Evolutionary conservation across 2,113 vertebrate species (phyloP), one percentile per base, ranked within the genome.

Genomic region (Cichladusa arquata): DNA sequence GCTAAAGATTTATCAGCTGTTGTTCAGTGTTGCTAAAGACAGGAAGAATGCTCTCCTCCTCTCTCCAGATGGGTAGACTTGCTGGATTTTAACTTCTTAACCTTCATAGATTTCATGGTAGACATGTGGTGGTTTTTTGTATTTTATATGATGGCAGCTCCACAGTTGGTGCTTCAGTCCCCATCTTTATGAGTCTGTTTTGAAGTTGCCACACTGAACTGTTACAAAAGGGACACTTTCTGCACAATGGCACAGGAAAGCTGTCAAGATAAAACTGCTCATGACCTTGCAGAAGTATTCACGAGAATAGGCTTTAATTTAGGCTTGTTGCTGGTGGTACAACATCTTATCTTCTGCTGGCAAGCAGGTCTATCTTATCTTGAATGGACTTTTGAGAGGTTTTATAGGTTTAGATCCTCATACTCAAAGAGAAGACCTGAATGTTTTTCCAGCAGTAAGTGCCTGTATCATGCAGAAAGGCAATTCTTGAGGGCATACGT

Each of bases 1-100:
- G 81, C 76, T 95, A 95, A 95, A 97, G 91, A 96, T 96, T 96
- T 96, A 95, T 95, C 96, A 96, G 94, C 96, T 97, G 96, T 95
- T 95, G 58, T n/a, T 93, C 92, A 40, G 94, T 83, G 96, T 90
- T 97, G 96, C 93, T 95, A 83, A 78, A 95, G 95, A 93, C 79
- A 90, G 96, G 94, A 97, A 96, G 92, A 96, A 90, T 78, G 72
- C 51, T 93, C 80, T 90, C 58, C 65, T 96, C 83, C 66, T 92
- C 80, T 92, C 79, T 86, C 80, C 95, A 96, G 94, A 95, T 96
- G 96, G 69, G 69, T 71, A 67, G 76, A 14, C 69, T 92, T 78
- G 86, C 91, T 90, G 22, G 10, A 73, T 78, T 94, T 89, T 62
- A 71, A 67, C 92, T 95, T 76, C 61, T 90, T 74, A 76, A 47